Base-by-base conservation (phyloP, 2,797 vertebrate genomes). In the Apogon hyalosoma region DNA sequence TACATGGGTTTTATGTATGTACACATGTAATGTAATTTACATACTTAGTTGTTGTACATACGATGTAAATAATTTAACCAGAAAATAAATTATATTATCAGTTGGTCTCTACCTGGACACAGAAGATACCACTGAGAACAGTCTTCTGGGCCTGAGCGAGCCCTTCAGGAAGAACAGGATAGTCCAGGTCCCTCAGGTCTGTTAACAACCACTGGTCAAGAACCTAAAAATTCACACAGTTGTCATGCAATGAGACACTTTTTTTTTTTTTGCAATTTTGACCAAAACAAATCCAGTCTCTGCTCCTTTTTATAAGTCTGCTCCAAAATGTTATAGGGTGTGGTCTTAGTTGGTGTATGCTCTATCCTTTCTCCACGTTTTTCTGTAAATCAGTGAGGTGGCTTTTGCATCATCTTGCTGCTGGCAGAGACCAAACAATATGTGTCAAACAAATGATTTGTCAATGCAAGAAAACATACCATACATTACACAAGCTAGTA, bases 121-220 rank as follows among this genome's bases (percentile, higher is more conserved):
- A 96, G 80, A 94, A 96, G 76, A 87, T 95, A 36, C 96, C 96
- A 31, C 78, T 95, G 24, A 99, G 80, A 76, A 96, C 93, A 36
- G 93, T 95, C 88, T 96, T 97, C 51, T 93, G 91, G 36, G 86
- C 82, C 80, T 92, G 89, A 64, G 93, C 86, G 48, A 98, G 87
- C 7, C 91, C 88, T 43, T 85, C 88, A n/a, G 98, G 98, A 24
- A 99, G 94, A 84, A 97, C 41, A 2, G 95, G 93, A 69, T 94
- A 72, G 63, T 95, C 95, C 79, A 99, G 90, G 87, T 97, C 96
- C 84, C 95, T 94, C 42, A 99, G 92, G 86, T 99, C 97, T 0
- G 97, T 96, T 84, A 97, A 88, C 63, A 99, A 93, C 98, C 98
- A 99, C 63, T 99, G 98, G 69, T 99, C 96, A 88, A 98, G 91